Base-by-base conservation (phyloP, 2,797 vertebrate genomes). In the Gorsachius magnificus region DNA sequence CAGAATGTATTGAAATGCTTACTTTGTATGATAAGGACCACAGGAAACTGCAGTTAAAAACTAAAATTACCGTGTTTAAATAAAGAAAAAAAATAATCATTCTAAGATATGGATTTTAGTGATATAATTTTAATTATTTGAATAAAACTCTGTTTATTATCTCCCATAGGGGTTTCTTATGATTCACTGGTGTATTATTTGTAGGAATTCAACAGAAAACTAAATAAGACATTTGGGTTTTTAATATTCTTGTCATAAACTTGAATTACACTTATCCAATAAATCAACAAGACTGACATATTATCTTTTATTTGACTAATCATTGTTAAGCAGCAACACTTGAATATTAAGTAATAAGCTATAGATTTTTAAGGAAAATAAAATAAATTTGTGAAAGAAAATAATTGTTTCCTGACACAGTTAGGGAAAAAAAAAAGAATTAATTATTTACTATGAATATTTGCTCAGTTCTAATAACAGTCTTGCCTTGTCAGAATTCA, bases 401-500 rank as follows among this genome's bases (percentile, higher is more conserved):
- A 57, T 18, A 51, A 54, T 68, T 90, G n/a, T 91, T 97, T 94
- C 24, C 46, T 93, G 26, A 79, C 24, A 89, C 20, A 57, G 9
- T 61, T 83, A 45, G 11, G 41, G n/a, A 41, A 57, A 83, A 86
- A 72, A 94, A 94, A 36, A 56, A 12, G 20, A 87, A 56, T 61
- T n/a, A 79, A 78, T 79, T 92, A 63, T 93, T 96, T 95, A 45
- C 45, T 63, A 36, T 50, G 35, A 89, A 70, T 90, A 84, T 96
- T 93, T 88, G 8, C 45, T 91, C 31, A 66, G 5, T 83, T 94
- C 66, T 81, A 92, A 82, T 92, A 94, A 75, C 17, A 68, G 76
- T 74, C 74, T 79, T 97, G 87, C 90, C 89, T 90, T 90, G n/a
- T 87, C 87, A 90, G 83, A 96, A 97, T 94, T 93, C 79, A 95